Evolutionary conservation across 2,797 vertebrate genomes (phyloP), one percentile per base, ranked within the genome.

Genomic region (Phataginus tetradactyla): DNA sequence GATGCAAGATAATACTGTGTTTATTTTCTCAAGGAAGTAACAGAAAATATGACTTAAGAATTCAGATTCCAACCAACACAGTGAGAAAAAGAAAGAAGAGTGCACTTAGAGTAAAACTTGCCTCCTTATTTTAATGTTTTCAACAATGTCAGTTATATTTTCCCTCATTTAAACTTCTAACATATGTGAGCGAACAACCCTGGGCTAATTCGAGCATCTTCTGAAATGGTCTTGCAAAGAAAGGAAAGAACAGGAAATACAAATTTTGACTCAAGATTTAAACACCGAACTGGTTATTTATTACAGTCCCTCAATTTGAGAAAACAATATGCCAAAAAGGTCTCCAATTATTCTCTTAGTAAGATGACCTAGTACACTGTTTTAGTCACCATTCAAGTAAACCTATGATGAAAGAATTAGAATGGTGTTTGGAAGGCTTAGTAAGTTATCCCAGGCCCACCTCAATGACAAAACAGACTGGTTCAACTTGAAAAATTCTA

Each of bases 1-100:
- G 45, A 55, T 69, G 45, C 21, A 74, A 71, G 25, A 57, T 85
- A 91, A 95, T 90, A 59, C 4, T 25, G 21, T 68, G 68, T 74
- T 84, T 89, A 94, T 90, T 94, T 90, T 90, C 79, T 93, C 84
- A 92, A 89, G 74, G 93, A 96, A 91, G 49, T 21, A 81, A 79
- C 34, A 74, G 45, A 61, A 37, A 39, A 81, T 91, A 45, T 12
- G 14, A 61, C 72, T 92, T 85, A 34, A 72, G 91, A 94, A 81
- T 42, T 69, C 64, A 84, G 78, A 90, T 61, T 91, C 53, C 64
- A 96, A 91, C 25, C 45, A 93, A 90, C 14, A 55, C 13, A 74
- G 23, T 15, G 8, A 93, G 79, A 90, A 96, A 91, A 92, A 7
- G 20, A 57, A 86, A 79, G 63, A 86, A 90, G 66, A 37, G 12